A percentile compares a stretch with the other conserved stretches of the same genome.
These are phyloP conservation scores for Phthorimaea operculella DNA, from an alignment of 1,140 invertebrate species.

Conservation along the genomic window DNA sequence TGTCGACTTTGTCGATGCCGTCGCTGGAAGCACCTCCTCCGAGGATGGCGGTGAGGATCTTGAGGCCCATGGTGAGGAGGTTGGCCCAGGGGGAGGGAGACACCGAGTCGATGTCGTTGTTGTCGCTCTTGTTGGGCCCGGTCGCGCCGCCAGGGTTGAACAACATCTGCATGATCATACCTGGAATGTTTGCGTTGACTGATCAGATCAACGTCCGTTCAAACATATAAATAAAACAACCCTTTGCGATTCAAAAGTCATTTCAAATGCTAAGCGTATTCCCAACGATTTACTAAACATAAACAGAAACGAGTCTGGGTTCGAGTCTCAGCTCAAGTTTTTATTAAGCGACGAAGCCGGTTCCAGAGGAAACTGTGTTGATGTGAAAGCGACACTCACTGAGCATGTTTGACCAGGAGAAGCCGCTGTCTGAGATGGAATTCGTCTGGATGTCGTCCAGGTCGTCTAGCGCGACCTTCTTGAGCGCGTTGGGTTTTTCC, in stretches of 20 bases:
- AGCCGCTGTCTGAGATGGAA: slow-evolving; percentile 79
- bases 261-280: too few species aligned
- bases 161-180: slow-evolving; percentile 87
- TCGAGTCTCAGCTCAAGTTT: background rate
- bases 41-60: slow-evolving; percentile 84
- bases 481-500: slow-evolving; percentile 87
- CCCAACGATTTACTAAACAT: too few species aligned
- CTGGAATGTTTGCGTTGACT: slow-evolving; percentile 39
- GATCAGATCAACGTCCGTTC: background rate
- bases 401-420: slow-evolving; percentile 88
- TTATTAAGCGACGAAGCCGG: background rate
- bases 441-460: slow-evolving; percentile 84
- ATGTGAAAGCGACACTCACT: slow-evolving; percentile 43
- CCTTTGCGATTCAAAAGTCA: too few species aligned
- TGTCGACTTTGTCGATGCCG: slow-evolving; percentile 90
- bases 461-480: slow-evolving; percentile 85
- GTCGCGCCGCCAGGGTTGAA: slow-evolving; percentile 73
- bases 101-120: slow-evolving; percentile 73
- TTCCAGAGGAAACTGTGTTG: background rate
- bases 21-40: slow-evolving; percentile 79
- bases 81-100: slow-evolving; percentile 86
- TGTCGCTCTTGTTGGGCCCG: slow-evolving; percentile 85
- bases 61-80: slow-evolving; percentile 79
- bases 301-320: background rate
- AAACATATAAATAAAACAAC: too few species aligned